Evolutionary conservation across 2,113 vertebrate species (phyloP), one percentile per base, ranked within the genome.

Genomic region (Lipotes vexillifer): DNA sequence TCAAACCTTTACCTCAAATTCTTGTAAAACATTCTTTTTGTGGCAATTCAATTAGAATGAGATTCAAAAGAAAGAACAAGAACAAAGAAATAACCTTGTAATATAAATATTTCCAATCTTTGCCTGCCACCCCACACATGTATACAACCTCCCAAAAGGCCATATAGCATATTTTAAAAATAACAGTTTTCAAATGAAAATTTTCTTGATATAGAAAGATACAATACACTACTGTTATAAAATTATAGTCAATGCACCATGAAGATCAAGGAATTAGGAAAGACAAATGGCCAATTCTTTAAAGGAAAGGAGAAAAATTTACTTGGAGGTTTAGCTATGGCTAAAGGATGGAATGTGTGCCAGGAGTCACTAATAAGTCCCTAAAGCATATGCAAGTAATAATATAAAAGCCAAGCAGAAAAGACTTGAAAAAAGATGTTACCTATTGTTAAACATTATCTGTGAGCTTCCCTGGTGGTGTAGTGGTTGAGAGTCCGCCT

Each of bases 111-210:
- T 93, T 96, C 63, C 2, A 74, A 10, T 68, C 23, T 44, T 85
- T 96, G 65, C 36, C 85, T 41, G 86, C 88, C 31, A 93, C 23
- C 29, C 57, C 18, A 88, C 15, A 77, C 9, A 87, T 33, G 36
- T 21, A 90, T 61, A 82, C 71, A 95, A 94, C 1, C 2, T 90
- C 38, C 65, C 36, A 65, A 82, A 95, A 71, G 31, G 74, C 17
- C 83, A 90, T 13, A 84, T 6, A 69, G 80, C 11, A 2, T 52
- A 87, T 77, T 81, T 95, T 81, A 84, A 96, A 88, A 91, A 33
- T 83, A 88, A 72, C 20, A 69, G 36, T 78, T 83, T 93, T 96
- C 49, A 94, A 93, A 86, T 96, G 52, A 97, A 97, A 92, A n/a
- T 57, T 71, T 69, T 69, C 21, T 96, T 82, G 11, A 49, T 38